Evolutionary conservation across 2,113 vertebrate genomes (phyloP), one percentile per base, ranked within the genome.

Genomic region (Apteryx mantelli): DNA sequence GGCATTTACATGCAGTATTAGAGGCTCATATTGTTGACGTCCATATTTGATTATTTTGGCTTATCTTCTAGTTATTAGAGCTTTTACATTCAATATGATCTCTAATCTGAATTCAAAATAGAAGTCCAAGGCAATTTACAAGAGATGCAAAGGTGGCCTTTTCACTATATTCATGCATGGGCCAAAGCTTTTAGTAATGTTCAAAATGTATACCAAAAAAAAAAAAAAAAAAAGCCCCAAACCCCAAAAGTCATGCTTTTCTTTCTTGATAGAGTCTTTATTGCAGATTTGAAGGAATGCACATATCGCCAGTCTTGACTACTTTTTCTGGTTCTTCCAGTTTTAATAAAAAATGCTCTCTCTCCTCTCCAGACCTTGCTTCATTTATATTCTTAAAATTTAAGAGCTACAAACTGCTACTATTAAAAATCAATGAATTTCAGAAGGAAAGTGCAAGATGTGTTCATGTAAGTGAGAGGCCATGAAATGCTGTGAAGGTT

Each of bases 31-130:
- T 36, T 85, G 64, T 71, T 89, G 61, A 93, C 61, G 66, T 80
- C 84, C 46, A 13, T 63, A 65, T 64, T 34, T 88, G 55, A 86
- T 89, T 91, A 64, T 83, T 92, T 95, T 88, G 42, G 78, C 82
- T 86, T 90, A 61, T 87, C 64, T 78, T 82, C 20, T 64, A 42
- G 30, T 82, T 83, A 77, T 73, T 60, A 66, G 14, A 63, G 17
- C 6, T 81, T 86, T 84, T 86, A 69, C 26, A 74, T 79, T 88
- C 44, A 82, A 65, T 38, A 50, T 11, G 79, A 81, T 70, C 56
- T 34, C 38, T 4, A 5, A 38, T n/a, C 80, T 13, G 25, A 86
- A 83, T 88, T 91, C n/a, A 69, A 82, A 91, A 71, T 25, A 89
- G 66, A 92, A 91, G 93, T 77, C 36, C 28, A 63, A 94, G 21